phyloP scores from a whole-genome alignment of 2,797 vertebrate species.

The Coendou prehensilis region DNA sequence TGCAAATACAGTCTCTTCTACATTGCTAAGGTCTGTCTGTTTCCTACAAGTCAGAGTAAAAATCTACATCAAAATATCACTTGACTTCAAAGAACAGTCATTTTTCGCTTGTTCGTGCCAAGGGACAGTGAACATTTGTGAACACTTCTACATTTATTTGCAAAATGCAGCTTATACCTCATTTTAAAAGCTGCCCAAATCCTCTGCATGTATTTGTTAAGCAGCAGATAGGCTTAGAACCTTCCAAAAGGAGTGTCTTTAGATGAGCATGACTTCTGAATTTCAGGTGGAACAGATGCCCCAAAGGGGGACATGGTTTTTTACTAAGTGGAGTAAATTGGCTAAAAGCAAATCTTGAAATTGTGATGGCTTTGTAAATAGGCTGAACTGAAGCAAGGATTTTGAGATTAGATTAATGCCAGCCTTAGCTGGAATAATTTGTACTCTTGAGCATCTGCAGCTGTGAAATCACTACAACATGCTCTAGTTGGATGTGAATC shows the following conservation, averaged over 20 bases:
- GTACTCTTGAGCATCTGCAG: slow-evolving; percentile 61
- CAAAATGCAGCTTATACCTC: slow-evolving; percentile 9
- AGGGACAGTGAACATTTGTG: slow-evolving; percentile 51
- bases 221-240: background rate
- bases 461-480: slow-evolving; percentile 69
- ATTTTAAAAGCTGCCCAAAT: slow-evolving; percentile 55
- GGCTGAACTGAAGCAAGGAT: slow-evolving; percentile 46
- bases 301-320: slow-evolving; percentile 27
- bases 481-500: slow-evolving; percentile 9
- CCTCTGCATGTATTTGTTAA: slow-evolving; percentile 59
- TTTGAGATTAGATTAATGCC: slow-evolving; percentile 73
- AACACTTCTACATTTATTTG: slow-evolving; percentile 59
- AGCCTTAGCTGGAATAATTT: slow-evolving; percentile 56
- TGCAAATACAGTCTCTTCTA: slow-evolving; percentile 61
- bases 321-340: slow-evolving; percentile 69
- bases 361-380: slow-evolving; percentile 70
- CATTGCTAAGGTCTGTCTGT: slow-evolving; percentile 55
- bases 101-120: slow-evolving; percentile 66
- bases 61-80: slow-evolving; percentile 72
- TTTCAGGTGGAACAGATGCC: slow-evolving; percentile 69
- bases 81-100: slow-evolving; percentile 74
- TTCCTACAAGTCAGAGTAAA: slow-evolving; percentile 67
- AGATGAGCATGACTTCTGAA: slow-evolving; percentile 55
- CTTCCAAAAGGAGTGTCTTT: slow-evolving; percentile 60
- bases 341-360: slow-evolving; percentile 66